Percentiles rank a stretch among this genome's conserved stretches.
Evolutionary conservation across 2,888 invertebrate species (phyloP).

Genomic region (Acronicta psi): DNA sequence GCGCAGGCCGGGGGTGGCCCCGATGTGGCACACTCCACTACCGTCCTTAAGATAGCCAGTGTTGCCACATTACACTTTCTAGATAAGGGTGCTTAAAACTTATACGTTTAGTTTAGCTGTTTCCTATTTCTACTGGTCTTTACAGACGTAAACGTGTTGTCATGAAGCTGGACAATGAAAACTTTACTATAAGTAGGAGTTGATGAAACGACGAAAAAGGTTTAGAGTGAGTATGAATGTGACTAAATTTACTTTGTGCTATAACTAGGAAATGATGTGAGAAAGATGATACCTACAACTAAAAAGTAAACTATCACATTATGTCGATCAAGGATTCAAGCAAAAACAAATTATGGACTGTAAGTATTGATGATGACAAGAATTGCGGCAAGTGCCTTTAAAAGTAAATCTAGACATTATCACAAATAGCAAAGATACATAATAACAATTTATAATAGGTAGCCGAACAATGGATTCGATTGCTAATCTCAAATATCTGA

Average conservation of each 20-base stretch:
- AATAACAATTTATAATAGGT: conserved; percentile 31
- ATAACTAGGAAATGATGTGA: too few species aligned
- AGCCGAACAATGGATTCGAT: conserved; percentile 45
- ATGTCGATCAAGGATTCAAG: too few species aligned
- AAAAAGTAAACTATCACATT: too few species aligned
- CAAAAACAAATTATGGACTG: too few species aligned
- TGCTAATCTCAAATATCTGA: conserved; percentile 46
- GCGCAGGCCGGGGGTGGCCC: conserved; percentile 67
- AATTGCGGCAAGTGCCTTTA: not conserved
- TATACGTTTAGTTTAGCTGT: conserved; percentile 21
- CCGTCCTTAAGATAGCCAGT: conserved; percentile 38
- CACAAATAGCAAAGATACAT: not conserved
- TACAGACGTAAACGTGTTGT: too few species aligned
- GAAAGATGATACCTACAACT: too few species aligned
- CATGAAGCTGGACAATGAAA: too few species aligned
- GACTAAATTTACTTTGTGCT: too few species aligned
- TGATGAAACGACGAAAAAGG: too few species aligned
- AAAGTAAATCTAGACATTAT: not conserved
- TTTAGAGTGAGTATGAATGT: too few species aligned
- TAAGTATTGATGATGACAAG: not conserved
- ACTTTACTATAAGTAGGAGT: too few species aligned
- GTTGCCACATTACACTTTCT: conserved; percentile 58
- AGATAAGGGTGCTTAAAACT: conserved; percentile 51
- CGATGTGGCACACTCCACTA: conserved; percentile 47
- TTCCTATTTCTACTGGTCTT: conserved; percentile 8